A percentile compares a stretch with the other conserved stretches of the same genome.
Conservation (phyloP, 1,140 invertebrate genomes). For the Lethrus apterus region DNA sequence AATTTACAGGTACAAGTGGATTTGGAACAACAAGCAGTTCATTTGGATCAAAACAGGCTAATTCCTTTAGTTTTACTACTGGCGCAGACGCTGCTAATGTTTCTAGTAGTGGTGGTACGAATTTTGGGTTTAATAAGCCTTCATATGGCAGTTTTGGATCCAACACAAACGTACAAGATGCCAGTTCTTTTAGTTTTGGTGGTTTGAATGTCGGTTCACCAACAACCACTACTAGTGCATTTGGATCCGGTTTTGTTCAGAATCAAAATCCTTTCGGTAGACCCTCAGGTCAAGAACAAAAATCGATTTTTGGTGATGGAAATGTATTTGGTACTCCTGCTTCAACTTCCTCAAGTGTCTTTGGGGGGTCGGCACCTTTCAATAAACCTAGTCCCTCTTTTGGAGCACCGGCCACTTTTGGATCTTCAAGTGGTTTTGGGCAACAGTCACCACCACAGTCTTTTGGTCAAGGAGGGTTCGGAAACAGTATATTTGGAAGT, state of each 20-base stretch:
- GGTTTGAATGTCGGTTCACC: conserved; percentile 24
- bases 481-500: conserved; percentile 15
- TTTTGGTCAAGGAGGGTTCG: conserved; percentile 13
- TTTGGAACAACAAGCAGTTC: background rate
- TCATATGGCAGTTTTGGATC: background rate
- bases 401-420: conserved; percentile 14
- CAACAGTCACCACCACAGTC: conserved; percentile 1
- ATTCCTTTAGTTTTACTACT: conserved; percentile 13
- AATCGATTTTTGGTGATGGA: conserved; percentile 20
- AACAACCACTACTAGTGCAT: conserved; percentile 17
- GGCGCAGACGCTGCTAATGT: conserved; percentile 1
- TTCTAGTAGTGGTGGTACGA: background rate
- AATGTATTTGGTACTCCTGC: conserved; percentile 14
- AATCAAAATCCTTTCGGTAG: conserved; percentile 26
- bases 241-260: conserved; percentile 11
- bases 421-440: conserved; percentile 7
- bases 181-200: conserved; percentile 24
- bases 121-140: conserved; percentile 8
- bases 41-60: background rate
- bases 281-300: conserved; percentile 20
- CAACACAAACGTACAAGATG: background rate
- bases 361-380: conserved; percentile 1
- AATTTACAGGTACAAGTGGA: background rate
- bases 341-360: conserved; percentile 5
- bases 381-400: conserved; percentile 9